These are phyloP conservation scores for Metallyticus violacea DNA, from an alignment of 2,888 invertebrate genomes.

Conservation along the genomic window DNA sequence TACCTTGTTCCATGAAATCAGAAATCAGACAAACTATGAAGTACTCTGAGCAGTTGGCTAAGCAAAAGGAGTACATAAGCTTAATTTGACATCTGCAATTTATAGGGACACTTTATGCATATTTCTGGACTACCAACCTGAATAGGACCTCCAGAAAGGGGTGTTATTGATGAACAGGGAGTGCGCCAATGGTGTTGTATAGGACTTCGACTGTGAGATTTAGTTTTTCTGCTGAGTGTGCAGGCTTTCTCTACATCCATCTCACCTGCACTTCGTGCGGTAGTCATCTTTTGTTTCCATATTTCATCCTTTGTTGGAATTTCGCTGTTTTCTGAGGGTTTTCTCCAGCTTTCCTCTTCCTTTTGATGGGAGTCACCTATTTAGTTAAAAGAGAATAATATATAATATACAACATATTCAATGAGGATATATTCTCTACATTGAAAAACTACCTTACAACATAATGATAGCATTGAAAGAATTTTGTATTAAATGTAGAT, in stretches of 20 bases:
- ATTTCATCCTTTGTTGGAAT: slow-evolving; percentile 40
- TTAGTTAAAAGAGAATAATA: neutral
- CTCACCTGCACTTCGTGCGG: slow-evolving; percentile 24
- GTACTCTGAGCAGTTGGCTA: too few relatives aligned
- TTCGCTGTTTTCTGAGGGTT: slow-evolving; percentile 35
- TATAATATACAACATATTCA: neutral
- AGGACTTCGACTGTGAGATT: slow-evolving; percentile 41
- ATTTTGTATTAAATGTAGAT: too few relatives aligned
- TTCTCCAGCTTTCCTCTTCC: slow-evolving; percentile 48
- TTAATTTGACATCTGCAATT: too few relatives aligned
- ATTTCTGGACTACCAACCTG: neutral
- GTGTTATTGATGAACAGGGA: neutral
- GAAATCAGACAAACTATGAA: too few relatives aligned
- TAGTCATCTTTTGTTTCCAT: slow-evolving; percentile 43
- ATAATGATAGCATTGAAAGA: too few relatives aligned
- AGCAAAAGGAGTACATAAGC: too few relatives aligned
- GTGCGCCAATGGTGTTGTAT: slow-evolving; percentile 26
- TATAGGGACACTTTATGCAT: too few relatives aligned
- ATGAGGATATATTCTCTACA: too few relatives aligned
- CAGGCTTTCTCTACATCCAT: slow-evolving; percentile 37
- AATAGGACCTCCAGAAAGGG: neutral
- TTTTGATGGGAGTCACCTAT: slow-evolving; percentile 41
- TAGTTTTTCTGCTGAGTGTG: slow-evolving; percentile 38
- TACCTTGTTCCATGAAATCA: too few relatives aligned
- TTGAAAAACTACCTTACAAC: too few relatives aligned